Percentiles rank a stretch among this genome's conserved stretches.
phyloP scores from a whole-genome alignment of 2,113 vertebrate species.

The Sylvia atricapilla region DNA sequence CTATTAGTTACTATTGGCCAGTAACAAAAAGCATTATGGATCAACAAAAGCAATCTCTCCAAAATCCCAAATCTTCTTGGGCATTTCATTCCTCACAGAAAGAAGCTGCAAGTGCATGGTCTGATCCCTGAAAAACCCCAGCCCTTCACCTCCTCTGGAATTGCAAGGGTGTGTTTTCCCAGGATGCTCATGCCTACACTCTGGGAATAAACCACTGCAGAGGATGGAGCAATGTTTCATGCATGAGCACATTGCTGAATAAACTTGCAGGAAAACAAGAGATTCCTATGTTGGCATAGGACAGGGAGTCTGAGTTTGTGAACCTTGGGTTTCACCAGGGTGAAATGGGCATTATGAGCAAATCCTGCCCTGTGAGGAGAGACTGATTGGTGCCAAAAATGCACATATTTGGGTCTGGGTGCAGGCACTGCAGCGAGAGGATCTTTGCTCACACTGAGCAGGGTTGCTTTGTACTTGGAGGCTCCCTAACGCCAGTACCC shows the following conservation, averaged over 20 bases:
- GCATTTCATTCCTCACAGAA: not conserved
- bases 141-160: not conserved
- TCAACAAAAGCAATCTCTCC: not conserved
- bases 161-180: not conserved
- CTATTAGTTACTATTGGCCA: not conserved
- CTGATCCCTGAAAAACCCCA: not conserved
- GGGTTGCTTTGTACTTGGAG: not conserved
- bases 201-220: not conserved
- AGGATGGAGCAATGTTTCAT: not conserved
- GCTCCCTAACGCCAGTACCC: conserved; percentile 59
- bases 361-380: not conserved
- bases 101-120: not conserved
- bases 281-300: not conserved
- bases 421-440: not conserved
- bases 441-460: not conserved
- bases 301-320: not conserved
- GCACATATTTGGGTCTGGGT: not conserved
- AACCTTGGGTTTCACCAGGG: not conserved
- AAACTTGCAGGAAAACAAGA: not conserved
- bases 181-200: not conserved
- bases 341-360: not conserved
- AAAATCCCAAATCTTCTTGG: not conserved
- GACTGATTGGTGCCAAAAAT: not conserved
- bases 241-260: not conserved
- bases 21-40: not conserved